Evolutionary conservation across 92 coral and sea anemone genomes (phyloP), one percentile per base, ranked within the genome.

Genomic region (Meandrina meandrites): DNA sequence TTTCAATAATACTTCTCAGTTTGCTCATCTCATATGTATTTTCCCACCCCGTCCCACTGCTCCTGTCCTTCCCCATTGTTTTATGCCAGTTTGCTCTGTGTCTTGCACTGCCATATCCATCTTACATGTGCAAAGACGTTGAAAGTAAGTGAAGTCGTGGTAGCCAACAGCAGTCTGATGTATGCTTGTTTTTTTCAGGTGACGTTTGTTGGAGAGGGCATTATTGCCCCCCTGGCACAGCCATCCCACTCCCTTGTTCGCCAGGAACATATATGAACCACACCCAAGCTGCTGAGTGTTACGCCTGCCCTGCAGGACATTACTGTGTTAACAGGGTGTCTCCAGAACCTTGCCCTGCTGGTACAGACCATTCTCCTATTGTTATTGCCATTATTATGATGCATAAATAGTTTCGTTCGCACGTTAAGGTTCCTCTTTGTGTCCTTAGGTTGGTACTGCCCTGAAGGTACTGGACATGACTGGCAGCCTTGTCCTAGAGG

Each of bases 211-310:
- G 86, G 88, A 86, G 92, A 83, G 99, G 99, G 22, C 99, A 97
- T 82, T 90, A 95, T 80, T 97, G 99, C 79, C 99, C 99, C 35
- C 66, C 75, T 5, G 99, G 99, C 18, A 97, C 98, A 64, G 91
- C 97, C 79, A 89, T 85, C 16, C 99, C 99, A 30, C 69, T 47
- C 37, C 95, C 96, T 32, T 97, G 99, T 82, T 60, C 94, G 6
- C 99, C 99, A 34, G 99, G 99, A 51, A 81, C 75, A 19, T 97
- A 85, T 86, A 95, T 94, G 98, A 97, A 97, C 86, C 99, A 93
- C 81, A 93, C 97, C 19, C 96, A 94, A 78, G 92, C 96, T 0
- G 84, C 95, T 24, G 78, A 87, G 79, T 97, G 99, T 78, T 94
- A 97, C 81, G 80, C 90, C 11, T 97, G 99, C 79, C 99, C 99